Base-by-base conservation (phyloP, 2,113 vertebrate species). In the Misgurnus anguillicaudatus region DNA sequence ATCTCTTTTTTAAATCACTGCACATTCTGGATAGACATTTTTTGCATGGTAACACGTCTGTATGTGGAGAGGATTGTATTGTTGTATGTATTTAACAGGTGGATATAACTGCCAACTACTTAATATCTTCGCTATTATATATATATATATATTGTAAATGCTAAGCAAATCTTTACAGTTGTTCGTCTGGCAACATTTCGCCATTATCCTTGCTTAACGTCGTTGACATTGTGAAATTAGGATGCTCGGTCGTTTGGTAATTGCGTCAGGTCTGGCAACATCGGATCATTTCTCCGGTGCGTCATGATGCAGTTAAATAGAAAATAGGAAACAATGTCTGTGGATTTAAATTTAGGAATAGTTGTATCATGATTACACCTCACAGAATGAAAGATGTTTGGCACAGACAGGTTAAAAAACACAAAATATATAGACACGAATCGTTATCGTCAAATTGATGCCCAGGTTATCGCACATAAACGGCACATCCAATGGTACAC, bases 221-320 rank as follows among this genome's bases (percentile, higher is more conserved):
- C 45, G 55, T 5, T 45, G 55, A 55, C 62, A 48, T 61, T 72
- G 16, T 63, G 41, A 16, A 64, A 60, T 67, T 58, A 68, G 10
- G 64, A 36, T 11, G 38, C 9, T 24, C 38, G 9, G 53, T n/a
- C 13, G 3, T 19, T 76, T 53, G 48, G 47, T 6, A 70, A 42
- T 66, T 51, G 61, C 51, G 8, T 78, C 53, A 60, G 48, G 41
- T 69, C 13, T 69, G 55, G 31, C 14, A 17, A 41, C 58, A 47
- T 62, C 58, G 66, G 66, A 41, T 75, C 36, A 42, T 81, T 63
- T 47, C 24, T 62, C 60, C 80, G 71, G 79, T 85, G 58, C 58
- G 82, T 9, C 81, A 79, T 77, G 78, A 79, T 86, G 69, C 69
- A 9, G 38, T 82, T 77, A 62, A 38, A 75, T 5, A 3, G 39